A percentile compares a stretch with the other conserved stretches of the same genome.
Evolutionary conservation across 2,113 vertebrate species (phyloP).

Genomic region (Candoia aspera): DNA sequence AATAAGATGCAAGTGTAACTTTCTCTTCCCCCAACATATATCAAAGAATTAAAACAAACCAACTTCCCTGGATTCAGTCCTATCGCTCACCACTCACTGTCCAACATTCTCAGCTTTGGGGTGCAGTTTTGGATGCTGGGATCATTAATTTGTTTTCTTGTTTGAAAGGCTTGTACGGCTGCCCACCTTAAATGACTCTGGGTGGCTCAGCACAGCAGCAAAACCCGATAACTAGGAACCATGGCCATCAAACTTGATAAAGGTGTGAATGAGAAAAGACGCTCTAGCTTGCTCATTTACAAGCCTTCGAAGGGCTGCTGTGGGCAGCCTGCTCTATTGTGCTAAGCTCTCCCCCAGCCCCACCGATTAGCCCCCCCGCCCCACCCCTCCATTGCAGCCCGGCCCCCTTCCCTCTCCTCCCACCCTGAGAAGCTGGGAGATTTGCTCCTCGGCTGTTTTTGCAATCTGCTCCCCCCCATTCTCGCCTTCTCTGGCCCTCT

Average conservation of each 20-base stretch:
- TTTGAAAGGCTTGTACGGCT: background rate
- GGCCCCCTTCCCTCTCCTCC: background rate
- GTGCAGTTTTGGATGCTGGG: background rate
- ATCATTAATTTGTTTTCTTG: background rate
- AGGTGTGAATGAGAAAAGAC: background rate
- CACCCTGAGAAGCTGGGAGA: too few species aligned
- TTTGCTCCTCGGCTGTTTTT: conserved; percentile 32
- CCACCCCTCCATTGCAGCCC: background rate
- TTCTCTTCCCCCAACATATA: background rate
- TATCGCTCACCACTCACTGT: background rate
- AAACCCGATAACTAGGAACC: background rate
- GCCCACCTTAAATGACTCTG: too few species aligned
- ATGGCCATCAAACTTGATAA: background rate
- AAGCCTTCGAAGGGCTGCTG: background rate
- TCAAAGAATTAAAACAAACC: too few species aligned
- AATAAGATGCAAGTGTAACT: too few species aligned
- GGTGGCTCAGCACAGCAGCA: background rate
- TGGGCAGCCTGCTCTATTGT: background rate
- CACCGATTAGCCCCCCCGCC: background rate
- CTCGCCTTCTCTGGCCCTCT: conserved; percentile 56
- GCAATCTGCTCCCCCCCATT: conserved; percentile 58
- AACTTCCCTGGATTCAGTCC: background rate
- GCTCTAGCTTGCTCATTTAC: background rate
- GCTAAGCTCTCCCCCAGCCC: background rate
- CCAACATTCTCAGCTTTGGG: background rate